Evolutionary conservation across 1,140 invertebrate species (phyloP).

Genomic region (Calycopis cecrops): DNA sequence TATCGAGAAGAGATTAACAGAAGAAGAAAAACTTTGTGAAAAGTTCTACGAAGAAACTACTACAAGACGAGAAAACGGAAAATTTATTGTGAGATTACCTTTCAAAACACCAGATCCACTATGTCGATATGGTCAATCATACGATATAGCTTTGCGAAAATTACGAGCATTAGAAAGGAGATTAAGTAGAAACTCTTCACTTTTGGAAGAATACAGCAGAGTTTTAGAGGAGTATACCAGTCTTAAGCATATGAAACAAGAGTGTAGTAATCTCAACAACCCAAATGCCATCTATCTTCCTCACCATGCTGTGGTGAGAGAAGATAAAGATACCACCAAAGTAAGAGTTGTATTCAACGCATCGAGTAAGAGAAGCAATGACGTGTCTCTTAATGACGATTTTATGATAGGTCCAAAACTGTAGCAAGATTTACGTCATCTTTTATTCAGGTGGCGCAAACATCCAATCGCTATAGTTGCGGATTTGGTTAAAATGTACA

Average conservation of each 20-base stretch:
- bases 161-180: slow-evolving; percentile 26
- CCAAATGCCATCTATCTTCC: slow-evolving; percentile 27
- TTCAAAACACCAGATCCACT: slow-evolving; percentile 26
- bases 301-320: slow-evolving; percentile 29
- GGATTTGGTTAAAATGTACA: slow-evolving; percentile 63
- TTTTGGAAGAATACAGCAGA: slow-evolving; percentile 26
- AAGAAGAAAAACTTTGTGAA: slow-evolving; percentile 28
- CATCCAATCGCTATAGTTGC: slow-evolving; percentile 45
- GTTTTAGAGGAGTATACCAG: slow-evolving; percentile 27
- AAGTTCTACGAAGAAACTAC: slow-evolving; percentile 27
- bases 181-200: slow-evolving; percentile 22
- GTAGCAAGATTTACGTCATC: slow-evolving; percentile 54
- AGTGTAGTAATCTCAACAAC: slow-evolving; percentile 20
- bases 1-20: slow-evolving; percentile 23
- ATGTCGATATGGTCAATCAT: slow-evolving; percentile 27
- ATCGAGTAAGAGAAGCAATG: slow-evolving; percentile 24
- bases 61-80: slow-evolving; percentile 26
- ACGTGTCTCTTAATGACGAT: slow-evolving; percentile 20
- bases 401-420: slow-evolving; percentile 53
- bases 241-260: slow-evolving; percentile 26
- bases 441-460: slow-evolving; percentile 58
- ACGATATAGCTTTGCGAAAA: slow-evolving; percentile 24
- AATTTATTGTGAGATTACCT: slow-evolving; percentile 30
- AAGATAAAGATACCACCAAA: slow-evolving; percentile 32
- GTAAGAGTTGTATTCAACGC: slow-evolving; percentile 31